Base-by-base conservation (phyloP, 2,888 invertebrate species). In the Pyrrhosoma nymphula region DNA sequence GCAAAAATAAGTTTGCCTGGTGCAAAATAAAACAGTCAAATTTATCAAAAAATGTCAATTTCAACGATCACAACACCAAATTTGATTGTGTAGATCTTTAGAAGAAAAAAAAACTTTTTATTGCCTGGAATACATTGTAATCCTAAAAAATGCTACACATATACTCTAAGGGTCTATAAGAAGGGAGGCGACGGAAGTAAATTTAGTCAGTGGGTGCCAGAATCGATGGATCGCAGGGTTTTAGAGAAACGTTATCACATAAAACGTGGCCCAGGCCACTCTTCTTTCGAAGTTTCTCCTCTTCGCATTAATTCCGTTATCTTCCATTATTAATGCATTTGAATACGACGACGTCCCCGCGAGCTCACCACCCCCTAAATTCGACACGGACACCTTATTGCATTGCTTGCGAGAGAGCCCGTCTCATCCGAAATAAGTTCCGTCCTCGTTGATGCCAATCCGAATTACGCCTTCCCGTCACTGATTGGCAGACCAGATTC, bases 391-490 rank as follows among this genome's bases (percentile, higher is more conserved):
- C 63, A 60, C 63, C 69, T n/a, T n/a, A 23, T 93, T 69, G 23
- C 47, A 63, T 35, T 69, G 47, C 39, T 1, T 20, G 47, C 16
- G 20, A 60, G 60, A 20, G 26, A n/a, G 4, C 69, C 23, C 30
- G 63, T 47, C 63, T n/a, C 93, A 82, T 63, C 39, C 93, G 39
- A 93, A 30, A 47, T 63, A 93, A 93, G 47, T 47, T 39, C 47
- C 63, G 63, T 93, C n/a, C 39, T 55, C 93, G 93, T 93, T n/a
- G 93, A 75, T 47, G 93, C 75, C 93, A 93, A 93, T n/a, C 47
- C 60, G 75, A 93, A 93, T 93, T 93, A 93, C 93, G 26, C 47
- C 26, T 26, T 47, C 39, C 35, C 63, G 47, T 55, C 93, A 75
- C 93, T 69, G 91, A 63, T 91, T 91, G 91, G 39, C 91, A 47